phyloP scores from a whole-genome alignment of 1,140 invertebrate species.

The Euura lappo region DNA sequence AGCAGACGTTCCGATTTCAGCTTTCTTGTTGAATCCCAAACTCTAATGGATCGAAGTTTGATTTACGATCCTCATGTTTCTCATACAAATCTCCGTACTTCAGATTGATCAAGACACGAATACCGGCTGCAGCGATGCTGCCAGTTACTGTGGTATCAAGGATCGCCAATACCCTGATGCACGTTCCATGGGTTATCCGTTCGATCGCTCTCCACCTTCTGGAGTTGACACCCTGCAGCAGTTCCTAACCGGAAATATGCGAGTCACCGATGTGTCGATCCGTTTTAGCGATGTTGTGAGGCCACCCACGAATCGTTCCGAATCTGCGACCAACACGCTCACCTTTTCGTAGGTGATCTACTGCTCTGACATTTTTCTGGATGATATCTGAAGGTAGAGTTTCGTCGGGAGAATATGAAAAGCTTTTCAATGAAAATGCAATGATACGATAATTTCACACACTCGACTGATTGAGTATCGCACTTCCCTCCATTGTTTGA shows the following conservation, averaged over 20 bases:
- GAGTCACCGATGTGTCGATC: slow-evolving; percentile 41
- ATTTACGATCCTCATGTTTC: not conserved
- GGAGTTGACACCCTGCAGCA: slow-evolving; percentile 45
- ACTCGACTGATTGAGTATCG: too few species aligned
- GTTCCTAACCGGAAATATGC: slow-evolving; percentile 55
- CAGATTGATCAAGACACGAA: slow-evolving; percentile 65
- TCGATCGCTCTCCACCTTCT: slow-evolving; percentile 62
- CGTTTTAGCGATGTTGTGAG: slow-evolving; percentile 24
- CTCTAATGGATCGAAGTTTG: not conserved
- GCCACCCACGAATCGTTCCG: not conserved
- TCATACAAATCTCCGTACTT: not conserved
- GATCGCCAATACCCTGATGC: slow-evolving; percentile 71
- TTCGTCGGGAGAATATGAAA: too few species aligned
- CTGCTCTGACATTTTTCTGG: not conserved
- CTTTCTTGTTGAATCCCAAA: not conserved
- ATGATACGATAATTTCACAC: too few species aligned
- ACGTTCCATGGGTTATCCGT: slow-evolving; percentile 75
- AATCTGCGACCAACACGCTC: not conserved
- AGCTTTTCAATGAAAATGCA: too few species aligned
- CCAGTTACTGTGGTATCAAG: slow-evolving; percentile 72
- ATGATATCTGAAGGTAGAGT: too few species aligned
- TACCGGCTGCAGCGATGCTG: slow-evolving; percentile 66
- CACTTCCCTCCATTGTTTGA: too few species aligned
- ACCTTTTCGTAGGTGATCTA: not conserved
- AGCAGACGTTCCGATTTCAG: slow-evolving; percentile 32